Evolutionary conservation across 1,140 invertebrate genomes (phyloP).

Genomic region (Euwallacea similis): DNA sequence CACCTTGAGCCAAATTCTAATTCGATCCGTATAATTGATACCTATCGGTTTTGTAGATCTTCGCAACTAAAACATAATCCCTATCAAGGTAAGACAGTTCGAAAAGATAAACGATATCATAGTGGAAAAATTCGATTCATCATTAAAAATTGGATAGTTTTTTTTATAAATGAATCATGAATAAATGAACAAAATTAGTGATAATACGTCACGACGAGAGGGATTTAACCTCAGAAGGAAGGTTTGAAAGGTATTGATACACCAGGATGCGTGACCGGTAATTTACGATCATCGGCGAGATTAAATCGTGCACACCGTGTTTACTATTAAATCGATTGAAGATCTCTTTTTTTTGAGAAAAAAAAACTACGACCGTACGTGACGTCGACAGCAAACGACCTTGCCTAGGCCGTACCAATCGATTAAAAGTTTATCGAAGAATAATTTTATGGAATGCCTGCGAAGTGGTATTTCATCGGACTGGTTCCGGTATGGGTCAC

Average conservation of each 20-base stretch:
- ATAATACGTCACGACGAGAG: not conserved
- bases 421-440: too few species aligned
- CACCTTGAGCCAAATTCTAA: slow-evolving; percentile 32
- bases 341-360: slow-evolving; percentile 2
- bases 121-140: too few species aligned
- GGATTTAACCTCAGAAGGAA: not conserved
- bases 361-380: not conserved
- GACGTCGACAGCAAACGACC: slow-evolving; percentile 4
- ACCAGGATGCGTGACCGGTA: slow-evolving; percentile 1
- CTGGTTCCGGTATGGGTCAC: too few species aligned
- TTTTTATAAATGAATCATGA: too few species aligned
- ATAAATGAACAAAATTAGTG: not conserved
- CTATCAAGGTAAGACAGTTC: too few species aligned
- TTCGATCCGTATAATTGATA: slow-evolving; percentile 13
- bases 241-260: not conserved
- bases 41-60: not conserved
- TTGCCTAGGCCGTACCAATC: slow-evolving; percentile 11
- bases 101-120: too few species aligned
- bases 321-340: slow-evolving; percentile 9
- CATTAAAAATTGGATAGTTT: too few species aligned
- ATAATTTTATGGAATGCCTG: too few species aligned
- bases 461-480: too few species aligned
- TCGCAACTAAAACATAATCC: too few species aligned
- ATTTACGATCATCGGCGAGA: slow-evolving; percentile 9
- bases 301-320: slow-evolving; percentile 11